Evolutionary conservation across 2,888 invertebrate species (phyloP).

Genomic region (Periphyllus acericola): DNA sequence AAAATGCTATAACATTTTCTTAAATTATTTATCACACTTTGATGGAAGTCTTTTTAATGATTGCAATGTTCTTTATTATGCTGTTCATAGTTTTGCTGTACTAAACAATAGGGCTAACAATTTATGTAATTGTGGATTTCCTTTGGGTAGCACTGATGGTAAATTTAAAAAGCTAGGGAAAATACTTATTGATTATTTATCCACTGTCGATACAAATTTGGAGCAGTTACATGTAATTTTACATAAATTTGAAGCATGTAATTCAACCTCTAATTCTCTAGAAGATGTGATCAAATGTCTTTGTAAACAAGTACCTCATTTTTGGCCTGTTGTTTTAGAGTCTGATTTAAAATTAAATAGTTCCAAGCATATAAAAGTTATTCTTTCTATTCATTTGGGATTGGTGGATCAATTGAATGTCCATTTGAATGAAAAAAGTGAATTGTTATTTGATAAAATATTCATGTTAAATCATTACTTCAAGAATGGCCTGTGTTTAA

Average conservation of each 20-base stretch:
- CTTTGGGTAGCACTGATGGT: constrained; percentile 34
- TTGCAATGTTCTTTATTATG: constrained; percentile 48
- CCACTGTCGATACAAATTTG: constrained; percentile 13
- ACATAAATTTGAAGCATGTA: constrained; percentile 12
- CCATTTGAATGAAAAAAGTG: constrained; percentile 16
- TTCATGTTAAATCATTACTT: constrained; percentile 59
- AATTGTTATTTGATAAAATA: constrained; percentile 53
- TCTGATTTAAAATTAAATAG: constrained; percentile 21
- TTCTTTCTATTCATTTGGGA: constrained; percentile 52
- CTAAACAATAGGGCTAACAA: background rate
- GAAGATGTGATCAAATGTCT: constrained; percentile 57
- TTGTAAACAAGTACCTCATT: constrained; percentile 53
- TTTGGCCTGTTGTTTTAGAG: constrained; percentile 43
- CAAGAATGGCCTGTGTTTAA: constrained; percentile 69
- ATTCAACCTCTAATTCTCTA: constrained; percentile 12
- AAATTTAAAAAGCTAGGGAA: constrained; percentile 51
- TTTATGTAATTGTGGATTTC: constrained; percentile 61
- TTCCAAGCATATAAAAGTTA: constrained; percentile 31
- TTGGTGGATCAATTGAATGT: constrained; percentile 41
- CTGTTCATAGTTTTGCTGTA: constrained; percentile 55
- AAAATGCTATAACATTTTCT: constrained; percentile 63
- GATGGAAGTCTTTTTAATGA: constrained; percentile 49
- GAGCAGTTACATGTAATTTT: constrained; percentile 41
- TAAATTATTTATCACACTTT: constrained; percentile 60
- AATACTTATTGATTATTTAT: constrained; percentile 54